These are phyloP conservation scores for Manis pentadactyla DNA, from an alignment of 2,797 vertebrate genomes.

Conservation along the genomic window DNA sequence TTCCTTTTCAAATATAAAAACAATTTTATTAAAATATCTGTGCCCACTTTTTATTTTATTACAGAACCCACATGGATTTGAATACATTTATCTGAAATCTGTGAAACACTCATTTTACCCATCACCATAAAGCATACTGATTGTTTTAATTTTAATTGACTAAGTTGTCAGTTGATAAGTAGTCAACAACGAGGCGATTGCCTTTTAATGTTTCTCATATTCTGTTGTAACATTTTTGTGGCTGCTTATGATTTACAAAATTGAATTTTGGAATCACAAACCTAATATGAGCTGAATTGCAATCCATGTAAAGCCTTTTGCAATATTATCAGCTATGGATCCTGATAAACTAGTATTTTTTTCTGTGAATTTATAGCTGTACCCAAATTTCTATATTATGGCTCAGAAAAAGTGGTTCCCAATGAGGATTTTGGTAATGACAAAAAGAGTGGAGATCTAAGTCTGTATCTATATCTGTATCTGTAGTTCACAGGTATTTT, in stretches of 20 bases:
- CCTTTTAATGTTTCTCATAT: constrained; percentile 80
- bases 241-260: constrained; percentile 77
- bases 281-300: constrained; percentile 66
- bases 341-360: constrained; percentile 66
- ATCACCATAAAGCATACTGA: constrained; percentile 72
- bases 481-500: not conserved
- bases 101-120: constrained; percentile 68
- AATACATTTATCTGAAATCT: constrained; percentile 71
- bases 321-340: constrained; percentile 41
- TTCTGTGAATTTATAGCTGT: constrained; percentile 65
- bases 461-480: not conserved
- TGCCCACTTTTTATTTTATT: constrained; percentile 22
- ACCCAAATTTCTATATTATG: constrained; percentile 63
- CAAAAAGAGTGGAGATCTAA: not conserved
- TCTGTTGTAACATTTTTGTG: constrained; percentile 76
- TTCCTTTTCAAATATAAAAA: constrained; percentile 62
- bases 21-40: constrained; percentile 67
- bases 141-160: constrained; percentile 82
- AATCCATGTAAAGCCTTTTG: constrained; percentile 67
- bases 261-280: constrained; percentile 79
- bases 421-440: constrained; percentile 64
- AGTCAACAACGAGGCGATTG: constrained; percentile 81
- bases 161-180: constrained; percentile 80
- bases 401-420: constrained; percentile 52
- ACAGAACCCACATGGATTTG: constrained; percentile 67